Conservation (phyloP, 2,113 vertebrate species). For the Prolemur simus region DNA sequence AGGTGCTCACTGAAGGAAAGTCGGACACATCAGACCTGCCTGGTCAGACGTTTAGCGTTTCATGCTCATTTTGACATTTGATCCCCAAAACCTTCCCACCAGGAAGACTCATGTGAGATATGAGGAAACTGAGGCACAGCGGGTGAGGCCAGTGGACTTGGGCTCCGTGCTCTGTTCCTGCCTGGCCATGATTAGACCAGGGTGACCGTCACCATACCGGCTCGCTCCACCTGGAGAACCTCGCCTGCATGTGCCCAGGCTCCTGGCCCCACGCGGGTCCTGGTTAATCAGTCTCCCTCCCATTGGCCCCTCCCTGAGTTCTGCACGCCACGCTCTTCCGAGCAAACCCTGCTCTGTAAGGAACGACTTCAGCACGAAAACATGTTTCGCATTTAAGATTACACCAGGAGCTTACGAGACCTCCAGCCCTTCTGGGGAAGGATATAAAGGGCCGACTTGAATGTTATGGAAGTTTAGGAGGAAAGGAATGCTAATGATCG, state of each 20-base stretch:
- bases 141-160: rapidly evolving
- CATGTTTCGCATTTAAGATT: background rate
- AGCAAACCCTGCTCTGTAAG: background rate
- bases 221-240: rapidly evolving
- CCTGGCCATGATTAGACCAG: rapidly evolving
- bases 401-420: rapidly evolving
- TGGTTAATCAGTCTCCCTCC: rapidly evolving
- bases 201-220: rapidly evolving
- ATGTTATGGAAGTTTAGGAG: background rate
- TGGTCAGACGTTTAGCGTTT: rapidly evolving
- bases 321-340: background rate
- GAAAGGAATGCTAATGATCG: constrained; percentile 61
- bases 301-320: rapidly evolving
- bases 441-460: constrained; percentile 41
- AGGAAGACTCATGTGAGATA: background rate
- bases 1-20: background rate
- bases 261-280: background rate
- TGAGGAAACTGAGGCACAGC: background rate
- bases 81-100: background rate
- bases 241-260: rapidly evolving
- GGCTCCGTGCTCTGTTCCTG: rapidly evolving
- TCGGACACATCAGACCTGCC: rapidly evolving
- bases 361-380: background rate
- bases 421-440: constrained; percentile 43
- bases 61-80: rapidly evolving